Percentiles rank a stretch among this genome's conserved stretches.
Conservation (phyloP, 1,140 invertebrate genomes). For the Pseudobourletiella spinata region DNA sequence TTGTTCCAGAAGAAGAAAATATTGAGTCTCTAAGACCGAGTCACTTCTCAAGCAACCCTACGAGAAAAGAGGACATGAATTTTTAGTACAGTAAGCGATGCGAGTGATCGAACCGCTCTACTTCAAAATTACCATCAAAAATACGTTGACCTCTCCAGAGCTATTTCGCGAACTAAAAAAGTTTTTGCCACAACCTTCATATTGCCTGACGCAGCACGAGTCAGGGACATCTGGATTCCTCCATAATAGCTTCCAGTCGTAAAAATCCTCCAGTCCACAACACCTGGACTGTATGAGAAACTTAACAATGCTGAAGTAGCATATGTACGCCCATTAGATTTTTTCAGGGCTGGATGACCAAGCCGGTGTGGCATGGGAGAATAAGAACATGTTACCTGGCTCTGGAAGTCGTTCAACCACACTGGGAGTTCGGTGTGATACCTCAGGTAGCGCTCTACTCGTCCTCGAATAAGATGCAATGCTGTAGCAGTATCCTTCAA, state of each 20-base stretch:
- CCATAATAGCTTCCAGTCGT: background rate
- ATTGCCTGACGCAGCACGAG: background rate
- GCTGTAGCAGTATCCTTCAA: background rate
- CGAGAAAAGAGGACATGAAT: background rate
- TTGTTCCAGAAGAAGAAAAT: background rate
- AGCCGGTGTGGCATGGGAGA: too few species aligned
- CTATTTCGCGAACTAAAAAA: background rate
- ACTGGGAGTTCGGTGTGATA: too few species aligned
- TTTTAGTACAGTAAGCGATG: background rate
- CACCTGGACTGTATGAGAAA: slow-evolving; percentile 2
- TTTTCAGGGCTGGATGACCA: too few species aligned
- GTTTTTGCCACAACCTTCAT: background rate
- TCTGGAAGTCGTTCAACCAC: too few species aligned
- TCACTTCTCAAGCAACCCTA: background rate
- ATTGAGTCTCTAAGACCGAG: background rate
- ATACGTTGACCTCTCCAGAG: background rate
- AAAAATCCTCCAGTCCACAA: background rate
- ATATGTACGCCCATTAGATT: too few species aligned
- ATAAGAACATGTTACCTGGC: too few species aligned
- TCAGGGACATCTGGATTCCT: background rate
- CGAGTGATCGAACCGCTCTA: too few species aligned
- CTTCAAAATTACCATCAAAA: background rate
- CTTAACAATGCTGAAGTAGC: too few species aligned
- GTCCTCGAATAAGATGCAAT: too few species aligned
- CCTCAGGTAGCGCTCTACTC: too few species aligned